Percentiles rank a stretch among this genome's conserved stretches.
Evolutionary conservation across 2,888 invertebrate species (phyloP).

Genomic region (Mechanitis mazaeus): DNA sequence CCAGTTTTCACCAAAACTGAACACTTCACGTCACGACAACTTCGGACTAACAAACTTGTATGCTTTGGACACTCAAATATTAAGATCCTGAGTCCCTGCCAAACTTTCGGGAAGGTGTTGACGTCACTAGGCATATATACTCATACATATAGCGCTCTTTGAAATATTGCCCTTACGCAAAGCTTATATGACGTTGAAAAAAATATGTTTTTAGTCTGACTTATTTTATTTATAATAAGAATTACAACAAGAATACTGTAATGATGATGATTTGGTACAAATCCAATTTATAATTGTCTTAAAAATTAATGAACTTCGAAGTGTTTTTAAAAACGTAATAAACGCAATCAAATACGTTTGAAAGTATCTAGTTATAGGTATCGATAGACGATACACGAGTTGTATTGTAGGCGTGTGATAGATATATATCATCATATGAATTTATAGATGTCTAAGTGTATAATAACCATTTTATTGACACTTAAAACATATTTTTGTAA

Average conservation of each 20-base stretch:
- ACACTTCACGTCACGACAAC: constrained; percentile 45
- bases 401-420: no score
- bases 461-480: no score
- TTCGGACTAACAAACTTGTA: constrained; percentile 69
- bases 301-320: no score
- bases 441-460: no score
- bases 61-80: constrained; percentile 67
- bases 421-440: no score
- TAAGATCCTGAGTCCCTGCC: constrained; percentile 69
- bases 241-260: neutral
- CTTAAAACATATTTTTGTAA: no score
- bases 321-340: no score
- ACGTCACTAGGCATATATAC: constrained; percentile 61
- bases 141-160: constrained; percentile 49
- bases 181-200: constrained; percentile 39
- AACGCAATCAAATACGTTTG: no score
- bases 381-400: no score
- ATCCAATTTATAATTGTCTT: no score
- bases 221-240: neutral
- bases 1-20: constrained; percentile 25
- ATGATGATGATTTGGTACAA: no score
- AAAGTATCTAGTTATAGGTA: no score
- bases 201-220: constrained; percentile 22
- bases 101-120: constrained; percentile 69
- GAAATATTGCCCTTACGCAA: constrained; percentile 49